Evolutionary conservation across 2,888 invertebrate species (phyloP).

Genomic region (Ethmia dodecea): DNA sequence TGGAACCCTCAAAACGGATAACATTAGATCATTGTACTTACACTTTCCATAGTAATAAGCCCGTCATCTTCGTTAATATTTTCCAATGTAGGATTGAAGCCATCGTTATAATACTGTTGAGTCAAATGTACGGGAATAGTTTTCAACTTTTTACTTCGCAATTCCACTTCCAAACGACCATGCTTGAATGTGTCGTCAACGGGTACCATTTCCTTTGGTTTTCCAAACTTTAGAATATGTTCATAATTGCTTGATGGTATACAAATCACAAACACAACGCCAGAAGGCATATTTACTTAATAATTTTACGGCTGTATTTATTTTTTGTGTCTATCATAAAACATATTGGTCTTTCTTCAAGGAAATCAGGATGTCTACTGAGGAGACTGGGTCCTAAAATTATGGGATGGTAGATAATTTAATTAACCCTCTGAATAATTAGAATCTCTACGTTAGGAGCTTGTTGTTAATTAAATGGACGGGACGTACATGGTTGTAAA

Average conservation of each 20-base stretch:
- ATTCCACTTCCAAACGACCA: conserved; percentile 49
- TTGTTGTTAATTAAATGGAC: conserved; percentile 6
- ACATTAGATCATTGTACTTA: too few species aligned
- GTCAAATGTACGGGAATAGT: conserved; percentile 62
- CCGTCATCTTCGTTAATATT: conserved; percentile 65
- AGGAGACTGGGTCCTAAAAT: not conserved
- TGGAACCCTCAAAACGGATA: too few species aligned
- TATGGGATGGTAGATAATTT: conserved; percentile 20
- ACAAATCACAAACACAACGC: conserved; percentile 83
- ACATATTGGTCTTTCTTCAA: not conserved
- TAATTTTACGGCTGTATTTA: too few species aligned
- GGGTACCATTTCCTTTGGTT: conserved; percentile 45
- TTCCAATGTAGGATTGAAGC: conserved; percentile 44
- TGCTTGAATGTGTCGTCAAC: conserved; percentile 39
- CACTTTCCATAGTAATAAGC: conserved; percentile 83
- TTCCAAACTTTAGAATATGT: conserved; percentile 75
- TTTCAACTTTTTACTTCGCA: conserved; percentile 53
- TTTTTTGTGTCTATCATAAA: too few species aligned
- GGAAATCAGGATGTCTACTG: not conserved
- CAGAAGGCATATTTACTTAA: conserved; percentile 68
- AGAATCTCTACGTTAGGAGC: conserved; percentile 1
- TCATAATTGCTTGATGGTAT: conserved; percentile 84
- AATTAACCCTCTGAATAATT: conserved; percentile 32
- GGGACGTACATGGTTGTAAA: too few species aligned
- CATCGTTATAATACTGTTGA: conserved; percentile 55